Conservation (phyloP, 2,113 vertebrate genomes). For the Sinocyclocheilus maitianheensis region DNA sequence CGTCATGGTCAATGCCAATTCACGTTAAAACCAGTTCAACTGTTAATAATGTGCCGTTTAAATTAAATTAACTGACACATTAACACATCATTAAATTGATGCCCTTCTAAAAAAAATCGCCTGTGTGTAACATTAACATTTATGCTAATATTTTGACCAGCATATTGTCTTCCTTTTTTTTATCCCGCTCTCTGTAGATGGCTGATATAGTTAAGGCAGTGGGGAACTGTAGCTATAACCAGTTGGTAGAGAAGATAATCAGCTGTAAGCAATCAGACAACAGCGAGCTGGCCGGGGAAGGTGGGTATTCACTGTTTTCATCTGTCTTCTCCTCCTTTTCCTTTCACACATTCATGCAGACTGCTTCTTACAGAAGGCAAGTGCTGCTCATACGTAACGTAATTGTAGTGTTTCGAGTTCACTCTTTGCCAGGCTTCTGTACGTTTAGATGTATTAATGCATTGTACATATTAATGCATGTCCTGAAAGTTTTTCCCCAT, state of each 20-base stretch:
- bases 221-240: slow-evolving; percentile 99
- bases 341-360: not conserved
- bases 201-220: slow-evolving; percentile 94
- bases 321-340: not conserved
- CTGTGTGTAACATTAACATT: not conserved
- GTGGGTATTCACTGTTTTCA: slow-evolving; percentile 71
- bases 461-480: not conserved
- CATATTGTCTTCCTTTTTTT: not conserved
- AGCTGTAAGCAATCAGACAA: slow-evolving; percentile 95
- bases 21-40: not conserved
- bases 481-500: slow-evolving; percentile 4
- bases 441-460: not conserved
- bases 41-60: not conserved
- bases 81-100: not conserved
- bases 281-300: slow-evolving; percentile 94
- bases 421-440: not conserved
- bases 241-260: slow-evolving; percentile 98
- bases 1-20: no score
- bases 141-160: not conserved
- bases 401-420: not conserved
- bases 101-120: not conserved
- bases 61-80: no score
- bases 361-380: not conserved
- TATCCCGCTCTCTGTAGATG: slow-evolving; percentile 75
- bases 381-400: not conserved